These are phyloP conservation scores for Plumapathes pennacea DNA, from an alignment of 92 coral and sea anemone genomes.

Conservation along the genomic window DNA sequence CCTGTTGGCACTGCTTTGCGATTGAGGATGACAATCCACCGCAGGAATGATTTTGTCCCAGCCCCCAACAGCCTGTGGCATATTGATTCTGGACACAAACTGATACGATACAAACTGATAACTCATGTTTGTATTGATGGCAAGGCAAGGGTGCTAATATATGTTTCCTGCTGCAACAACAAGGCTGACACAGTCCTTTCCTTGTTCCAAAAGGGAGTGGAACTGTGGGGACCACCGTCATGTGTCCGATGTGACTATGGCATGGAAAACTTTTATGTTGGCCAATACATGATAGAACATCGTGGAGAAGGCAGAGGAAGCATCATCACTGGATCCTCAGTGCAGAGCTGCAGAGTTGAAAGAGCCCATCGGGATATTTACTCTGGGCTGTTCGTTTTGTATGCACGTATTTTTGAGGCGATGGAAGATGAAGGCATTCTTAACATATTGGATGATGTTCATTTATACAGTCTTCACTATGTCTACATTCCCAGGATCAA, in stretches of 20 bases:
- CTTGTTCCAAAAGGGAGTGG: constrained; percentile 47
- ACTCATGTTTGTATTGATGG: constrained; percentile 51
- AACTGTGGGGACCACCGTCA: constrained; percentile 38
- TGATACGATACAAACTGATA: constrained; percentile 33
- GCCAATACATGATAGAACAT: constrained; percentile 40
- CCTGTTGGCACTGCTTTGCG: constrained; percentile 54
- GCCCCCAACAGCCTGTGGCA: constrained; percentile 56
- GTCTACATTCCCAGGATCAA: constrained; percentile 16
- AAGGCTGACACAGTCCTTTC: constrained; percentile 33
- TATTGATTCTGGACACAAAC: constrained; percentile 45
- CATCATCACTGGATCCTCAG: constrained; percentile 54
- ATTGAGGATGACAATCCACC: constrained; percentile 37
- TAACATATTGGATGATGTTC: constrained; percentile 7
- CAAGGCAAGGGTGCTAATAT: constrained; percentile 11
- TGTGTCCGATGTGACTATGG: constrained; percentile 30
- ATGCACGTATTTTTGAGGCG: constrained; percentile 1
- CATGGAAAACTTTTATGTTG: constrained; percentile 37
- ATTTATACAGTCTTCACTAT: constrained; percentile 3
- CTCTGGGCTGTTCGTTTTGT: constrained; percentile 6
- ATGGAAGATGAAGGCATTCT: constrained; percentile 13
- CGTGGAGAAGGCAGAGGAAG: constrained; percentile 50
- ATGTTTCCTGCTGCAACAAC: constrained; percentile 18
- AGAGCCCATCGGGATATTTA: constrained; percentile 10
- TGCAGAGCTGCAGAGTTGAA: constrained; percentile 35
- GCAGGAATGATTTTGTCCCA: constrained; percentile 42